A percentile compares a stretch with the other conserved stretches of the same genome.
Evolutionary conservation across 2,888 invertebrate genomes (phyloP).

Genomic region (Cancer borealis): DNA sequence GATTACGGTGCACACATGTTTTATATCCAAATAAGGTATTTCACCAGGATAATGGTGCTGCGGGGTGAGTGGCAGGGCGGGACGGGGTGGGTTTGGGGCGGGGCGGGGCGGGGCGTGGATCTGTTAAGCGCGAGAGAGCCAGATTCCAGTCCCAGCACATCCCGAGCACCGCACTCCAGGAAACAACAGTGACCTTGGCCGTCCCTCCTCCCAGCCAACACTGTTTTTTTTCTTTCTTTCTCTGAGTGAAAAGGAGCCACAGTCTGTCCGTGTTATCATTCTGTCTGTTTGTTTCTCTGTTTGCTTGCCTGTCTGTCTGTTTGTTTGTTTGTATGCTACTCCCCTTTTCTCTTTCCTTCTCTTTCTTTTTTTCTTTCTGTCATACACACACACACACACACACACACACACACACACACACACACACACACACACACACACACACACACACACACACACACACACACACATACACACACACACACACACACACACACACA

Average conservation of each 20-base stretch:
- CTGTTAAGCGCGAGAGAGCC: background rate
- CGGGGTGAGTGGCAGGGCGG: background rate
- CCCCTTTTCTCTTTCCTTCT: slow-evolving; percentile 36
- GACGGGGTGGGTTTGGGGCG: background rate
- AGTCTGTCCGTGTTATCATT: background rate
- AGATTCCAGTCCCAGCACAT: background rate
- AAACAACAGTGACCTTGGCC: slow-evolving; percentile 41
- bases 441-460: too few species aligned
- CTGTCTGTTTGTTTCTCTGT: background rate
- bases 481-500: background rate
- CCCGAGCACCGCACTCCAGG: background rate
- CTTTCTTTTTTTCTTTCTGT: slow-evolving; percentile 53
- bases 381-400: too few species aligned
- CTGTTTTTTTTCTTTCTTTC: background rate
- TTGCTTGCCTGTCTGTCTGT: background rate
- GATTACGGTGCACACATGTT: background rate
- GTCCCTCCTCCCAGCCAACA: background rate
- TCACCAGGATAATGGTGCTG: background rate
- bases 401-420: too few species aligned
- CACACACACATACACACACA: too few species aligned
- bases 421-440: too few species aligned
- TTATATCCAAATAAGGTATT: background rate
- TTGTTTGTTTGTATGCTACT: background rate
- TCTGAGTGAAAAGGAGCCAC: background rate
- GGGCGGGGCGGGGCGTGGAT: background rate